Base-by-base conservation (phyloP, 2,113 vertebrate species). In the Cynocephalus volans region DNA sequence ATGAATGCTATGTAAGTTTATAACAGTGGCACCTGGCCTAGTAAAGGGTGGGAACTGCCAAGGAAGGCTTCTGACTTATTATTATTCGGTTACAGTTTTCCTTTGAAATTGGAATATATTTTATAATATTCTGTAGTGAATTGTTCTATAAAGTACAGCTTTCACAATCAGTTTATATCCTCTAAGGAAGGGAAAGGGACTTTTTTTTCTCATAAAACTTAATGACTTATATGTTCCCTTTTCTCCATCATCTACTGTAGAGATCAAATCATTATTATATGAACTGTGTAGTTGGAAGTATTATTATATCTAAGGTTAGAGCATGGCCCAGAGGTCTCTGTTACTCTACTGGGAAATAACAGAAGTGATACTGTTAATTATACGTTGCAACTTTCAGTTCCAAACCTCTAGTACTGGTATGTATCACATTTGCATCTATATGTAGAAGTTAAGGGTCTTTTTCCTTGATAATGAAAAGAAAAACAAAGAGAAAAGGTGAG, bases 61-160 rank as follows among this genome's bases (percentile, higher is more conserved):
- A 92, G 45, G 13, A 95, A 81, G 70, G 0, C 70, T 76, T 91
- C 26, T 88, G 45, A 45, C 14, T 56, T 67, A 28, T 36, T 48
- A 48, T 75, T 56, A 13, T 69, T 81, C 41, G 41, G 41, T 83
- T 62, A 65, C 65, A 45, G 28, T 72, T 86, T 93, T 86, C 33
- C 33, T 92, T 95, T 58, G 62, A 88, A 95, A 52, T 65, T 31
- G 7, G 15, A 92, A 48, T 81, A 36, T 65, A 72, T 77, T 91
- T 95, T 79, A 50, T 36, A 91, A 21, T 77, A 65, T 70, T 64
- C 36, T 91, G n/a, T 96, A 85, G 81, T 81, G 82, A 81, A 70
- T 79, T 95, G 18, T 19, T n/a, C 28, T 14, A 52, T 64, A 70
- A 92, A 88, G 9, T 48, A 5, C 75, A 96, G 28, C 7, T 75